Evolutionary conservation across 2,797 vertebrate species (phyloP), one percentile per base, ranked within the genome.

Genomic region (Apogon talboti): DNA sequence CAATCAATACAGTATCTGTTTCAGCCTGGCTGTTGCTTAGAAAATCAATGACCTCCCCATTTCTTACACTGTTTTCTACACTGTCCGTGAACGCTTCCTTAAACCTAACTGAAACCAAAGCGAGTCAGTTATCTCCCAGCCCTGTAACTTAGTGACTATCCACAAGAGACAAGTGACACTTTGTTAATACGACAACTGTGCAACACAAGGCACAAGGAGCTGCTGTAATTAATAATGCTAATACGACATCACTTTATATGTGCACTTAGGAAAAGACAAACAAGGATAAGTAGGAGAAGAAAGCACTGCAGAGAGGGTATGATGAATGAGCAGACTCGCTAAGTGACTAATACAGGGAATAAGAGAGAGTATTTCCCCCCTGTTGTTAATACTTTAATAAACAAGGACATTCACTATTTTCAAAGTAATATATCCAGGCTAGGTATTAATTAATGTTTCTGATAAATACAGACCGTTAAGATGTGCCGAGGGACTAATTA

Each of bases 401-500:
- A 94, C 90, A 91, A 87, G 91, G 78, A 87, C 83, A 86, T 83
- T 61, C 72, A 83, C 81, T 88, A 79, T 69, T 86, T 88, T 82
- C 78, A 85, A 86, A 88, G 83, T 90, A 93, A 92, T 87, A 87
- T 74, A 92, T 90, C 86, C 77, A 90, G 78, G 87, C 84, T 84
- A 68, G 83, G 68, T 78, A 81, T 83, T 92, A 94, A 93, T 93
- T 93, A 90, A 92, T 91, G 91, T 88, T 85, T 68, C 83, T 93
- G 91, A 94, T 94, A 89, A 93, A 94, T 93, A 93, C 70, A 54
- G 81, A 72, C 79, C 49, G 79, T 89, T 91, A 93, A 75, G 76
- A 78, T 46, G 85, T 80, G 79, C 81, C 90, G 56, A 72, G 93
- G 91, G 93, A 94, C 86, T 95, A 95, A 96, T 95, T 95, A 95